A percentile compares a stretch with the other conserved stretches of the same genome.
Evolutionary conservation across 2,113 vertebrate species (phyloP).

Genomic region (Dolichallabes microphthalmus): DNA sequence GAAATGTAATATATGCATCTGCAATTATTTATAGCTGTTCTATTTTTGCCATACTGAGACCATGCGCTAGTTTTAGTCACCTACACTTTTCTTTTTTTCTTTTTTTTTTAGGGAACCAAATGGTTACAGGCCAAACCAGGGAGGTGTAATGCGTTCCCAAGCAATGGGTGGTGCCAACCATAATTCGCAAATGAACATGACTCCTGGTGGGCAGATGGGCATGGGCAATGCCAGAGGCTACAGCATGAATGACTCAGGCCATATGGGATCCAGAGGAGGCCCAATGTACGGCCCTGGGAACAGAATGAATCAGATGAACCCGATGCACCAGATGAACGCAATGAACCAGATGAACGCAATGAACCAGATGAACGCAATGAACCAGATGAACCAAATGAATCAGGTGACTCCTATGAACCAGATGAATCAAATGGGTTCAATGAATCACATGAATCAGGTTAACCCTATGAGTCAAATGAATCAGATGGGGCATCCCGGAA

Average conservation of each 20-base stretch:
- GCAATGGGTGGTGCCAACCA: constrained; percentile 74
- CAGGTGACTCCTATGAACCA: constrained; percentile 56
- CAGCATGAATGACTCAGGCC: constrained; percentile 67
- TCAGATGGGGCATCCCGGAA: constrained; percentile 69
- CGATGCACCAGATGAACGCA: constrained; percentile 52
- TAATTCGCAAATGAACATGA: constrained; percentile 78
- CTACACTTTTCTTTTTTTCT: constrained; percentile 29
- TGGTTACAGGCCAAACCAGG: constrained; percentile 83
- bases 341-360: constrained; percentile 51
- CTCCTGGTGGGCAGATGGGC: constrained; percentile 73
- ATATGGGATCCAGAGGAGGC: constrained; percentile 67
- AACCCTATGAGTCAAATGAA: constrained; percentile 53
- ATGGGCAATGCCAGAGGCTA: constrained; percentile 74
- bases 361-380: constrained; percentile 48
- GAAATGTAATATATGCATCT: background rate
- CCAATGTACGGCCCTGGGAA: constrained; percentile 62
- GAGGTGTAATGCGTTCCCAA: constrained; percentile 77
- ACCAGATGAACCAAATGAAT: constrained; percentile 36
- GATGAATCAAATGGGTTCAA: constrained; percentile 42
- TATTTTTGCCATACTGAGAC: background rate
- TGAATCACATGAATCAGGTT: constrained; percentile 38
- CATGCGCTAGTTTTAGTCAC: background rate
- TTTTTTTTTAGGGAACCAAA: constrained; percentile 83
- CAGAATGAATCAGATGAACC: constrained; percentile 63
- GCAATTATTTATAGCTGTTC: background rate